Evolutionary conservation across 2,797 vertebrate species (phyloP).

Genomic region (Urocyon cinereoargenteus): DNA sequence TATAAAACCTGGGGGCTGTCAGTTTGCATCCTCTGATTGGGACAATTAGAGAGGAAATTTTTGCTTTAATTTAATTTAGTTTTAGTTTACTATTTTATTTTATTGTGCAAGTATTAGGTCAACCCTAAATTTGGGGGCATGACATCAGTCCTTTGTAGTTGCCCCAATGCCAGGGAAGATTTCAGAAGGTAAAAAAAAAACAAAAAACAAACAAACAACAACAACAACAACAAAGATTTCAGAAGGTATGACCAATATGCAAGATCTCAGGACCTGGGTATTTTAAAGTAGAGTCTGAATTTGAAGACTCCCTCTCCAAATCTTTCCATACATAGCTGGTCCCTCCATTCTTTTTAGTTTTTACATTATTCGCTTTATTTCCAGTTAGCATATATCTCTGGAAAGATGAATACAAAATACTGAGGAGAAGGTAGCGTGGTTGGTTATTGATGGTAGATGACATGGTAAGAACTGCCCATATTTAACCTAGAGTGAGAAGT

Average conservation of each 20-base stretch:
- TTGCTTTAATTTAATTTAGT: conserved; percentile 8
- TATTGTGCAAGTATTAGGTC: neutral
- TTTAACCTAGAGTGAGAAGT: neutral
- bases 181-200: neutral
- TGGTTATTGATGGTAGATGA: neutral
- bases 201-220: too few species aligned
- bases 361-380: conserved; percentile 41
- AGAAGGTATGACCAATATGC: neutral
- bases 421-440: neutral
- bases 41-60: neutral
- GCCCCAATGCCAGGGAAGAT: neutral
- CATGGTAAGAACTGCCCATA: neutral
- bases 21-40: neutral
- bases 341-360: conserved; percentile 4
- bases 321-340: neutral
- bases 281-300: neutral
- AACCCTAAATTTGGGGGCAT: neutral
- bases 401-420: neutral
- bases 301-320: neutral
- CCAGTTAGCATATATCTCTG: neutral
- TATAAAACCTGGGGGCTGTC: neutral
- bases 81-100: conserved; percentile 11
- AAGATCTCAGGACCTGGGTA: neutral
- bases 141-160: neutral
- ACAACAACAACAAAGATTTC: too few species aligned